Evolutionary conservation across 2,888 invertebrate species (phyloP), one percentile per base, ranked within the genome.

Genomic region (Malthinus flaveolus): DNA sequence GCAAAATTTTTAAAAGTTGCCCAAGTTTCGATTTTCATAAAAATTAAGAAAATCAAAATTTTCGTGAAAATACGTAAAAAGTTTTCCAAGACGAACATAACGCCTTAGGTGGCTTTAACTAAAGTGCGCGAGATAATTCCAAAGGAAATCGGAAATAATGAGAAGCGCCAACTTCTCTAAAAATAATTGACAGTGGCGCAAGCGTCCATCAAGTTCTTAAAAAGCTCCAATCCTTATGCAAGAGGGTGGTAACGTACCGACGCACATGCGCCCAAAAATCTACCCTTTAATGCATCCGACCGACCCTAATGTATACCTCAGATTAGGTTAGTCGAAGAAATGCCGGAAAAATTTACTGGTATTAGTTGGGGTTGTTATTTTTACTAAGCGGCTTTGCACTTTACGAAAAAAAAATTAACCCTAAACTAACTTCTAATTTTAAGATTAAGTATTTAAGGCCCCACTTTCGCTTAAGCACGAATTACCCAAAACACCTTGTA

Each of bases 301-400:
- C 74, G 73, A 75, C 76, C 75, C 76, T 74, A 74, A 74, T 73
- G 71, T 66, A 66, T 69, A 75, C 75, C 74, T 73, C 74, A 71
- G 73, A 75, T 75, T 74, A 71, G 71, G 73, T 75, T 74, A 73
- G 70, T 66, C 65, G 66, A 67, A 71, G 73, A 67, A 70, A 67
- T 69, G 70, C 70, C 73, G 73, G 73, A 73, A 73, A 73, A 75
- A 73, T 72, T 68, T 64, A 65, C 68, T 61, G 65, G 36, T 13
- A 32, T 42, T 54, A 48, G 37, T 47, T 15, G 15, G n/a, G 15
- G n/a, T 15, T 9, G 39, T 5, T 23, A 23, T 23, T 39, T 39
- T 1, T n/a, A 15, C n/a, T 23, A 23, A 13, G n/a, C 9, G 10
- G 7, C 13, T 23, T 42, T 42, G 15, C 15, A 10, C 10, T 35